Base-by-base conservation (phyloP, 1,140 invertebrate species). In the Atopsyche davidsoni region DNA sequence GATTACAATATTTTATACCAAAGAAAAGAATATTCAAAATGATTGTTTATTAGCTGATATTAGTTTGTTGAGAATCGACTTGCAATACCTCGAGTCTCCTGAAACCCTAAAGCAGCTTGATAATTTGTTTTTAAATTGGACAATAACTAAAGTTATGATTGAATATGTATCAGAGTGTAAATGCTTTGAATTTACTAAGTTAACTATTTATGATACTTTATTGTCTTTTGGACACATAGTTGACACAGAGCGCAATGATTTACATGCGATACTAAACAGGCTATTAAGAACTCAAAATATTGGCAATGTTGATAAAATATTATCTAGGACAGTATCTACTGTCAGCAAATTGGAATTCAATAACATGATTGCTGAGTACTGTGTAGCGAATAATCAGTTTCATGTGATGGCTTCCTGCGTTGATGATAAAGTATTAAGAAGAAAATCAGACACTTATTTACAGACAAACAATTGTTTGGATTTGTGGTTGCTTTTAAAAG, bases 111-210 rank as follows among this genome's bases (percentile, higher is more conserved):
- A 72, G 24, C 67, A 67, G 47, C 59, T 78, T 32, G 67, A 73
- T 46, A 63, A 64, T 14, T 63, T 74, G 31, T 77, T 82, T 60
- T 62, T 67, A 23, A 70, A 70, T 45, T 75, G 76, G 62, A 55
- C 73, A 34, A 79, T 83, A 36, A 75, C 69, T 4, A 47, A 74
- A 21, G 68, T 79, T 42, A 82, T 83, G 79, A 69, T 82, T 47
- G 63, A 73, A 24, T 61, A 40, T 34, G 66, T 79, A 45, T 62
- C 71, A 17, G 64, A 61, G 10, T 73, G 69, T 34, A 63, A 69
- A 54, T 76, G 70, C 53, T 75, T 72, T 60, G 55, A 58, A 46
- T 72, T 75, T 31, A 68, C 72, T 7, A 78, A 76, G 62, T 63
- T 78, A 64, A 69, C 73, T 51, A 64, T 76, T 49, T 72, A 76